Percentiles rank a stretch among this genome's conserved stretches.
phyloP scores from a whole-genome alignment of 2,888 invertebrate species.

The Aleiodes alternator region DNA sequence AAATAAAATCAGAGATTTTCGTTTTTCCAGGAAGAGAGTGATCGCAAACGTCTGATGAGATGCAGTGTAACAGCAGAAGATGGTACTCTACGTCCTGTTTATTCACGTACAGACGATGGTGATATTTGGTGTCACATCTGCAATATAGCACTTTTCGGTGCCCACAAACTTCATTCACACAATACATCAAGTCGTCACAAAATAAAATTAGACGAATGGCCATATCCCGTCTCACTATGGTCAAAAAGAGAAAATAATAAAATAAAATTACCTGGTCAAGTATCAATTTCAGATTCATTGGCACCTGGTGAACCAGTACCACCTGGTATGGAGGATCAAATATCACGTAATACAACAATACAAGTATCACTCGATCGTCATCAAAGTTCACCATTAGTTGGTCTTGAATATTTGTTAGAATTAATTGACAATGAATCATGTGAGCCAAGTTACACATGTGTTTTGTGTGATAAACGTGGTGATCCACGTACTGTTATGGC shows the following conservation, averaged over 20 bases:
- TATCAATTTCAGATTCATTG: slow-evolving; percentile 63
- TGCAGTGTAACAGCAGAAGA: slow-evolving; percentile 74
- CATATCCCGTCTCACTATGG: slow-evolving; percentile 73
- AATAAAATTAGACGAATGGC: slow-evolving; percentile 73
- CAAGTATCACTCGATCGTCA: slow-evolving; percentile 78
- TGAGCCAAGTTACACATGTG: slow-evolving; percentile 86
- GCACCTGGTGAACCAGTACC: slow-evolving; percentile 84
- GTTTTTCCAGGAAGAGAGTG: slow-evolving; percentile 70
- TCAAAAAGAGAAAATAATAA: slow-evolving; percentile 65
- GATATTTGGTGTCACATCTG: slow-evolving; percentile 75
- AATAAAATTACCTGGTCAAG: slow-evolving; percentile 51
- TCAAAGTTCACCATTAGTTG: slow-evolving; percentile 78
- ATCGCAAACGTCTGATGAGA: slow-evolving; percentile 73
- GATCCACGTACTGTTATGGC: slow-evolving; percentile 87
- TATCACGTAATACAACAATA: slow-evolving; percentile 75
- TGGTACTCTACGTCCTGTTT: slow-evolving; percentile 72
- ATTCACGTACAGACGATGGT: slow-evolving; percentile 72
- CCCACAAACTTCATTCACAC: slow-evolving; percentile 72
- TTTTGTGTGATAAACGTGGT: slow-evolving; percentile 87
- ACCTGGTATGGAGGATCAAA: slow-evolving; percentile 83
- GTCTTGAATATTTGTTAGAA: slow-evolving; percentile 89
- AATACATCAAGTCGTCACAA: slow-evolving; percentile 74
- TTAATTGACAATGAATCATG: slow-evolving; percentile 81
- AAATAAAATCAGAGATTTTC: slow-evolving; percentile 4
- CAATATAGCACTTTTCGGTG: slow-evolving; percentile 72